Conservation (phyloP, 1,140 invertebrate genomes). For the Sipha flava region DNA sequence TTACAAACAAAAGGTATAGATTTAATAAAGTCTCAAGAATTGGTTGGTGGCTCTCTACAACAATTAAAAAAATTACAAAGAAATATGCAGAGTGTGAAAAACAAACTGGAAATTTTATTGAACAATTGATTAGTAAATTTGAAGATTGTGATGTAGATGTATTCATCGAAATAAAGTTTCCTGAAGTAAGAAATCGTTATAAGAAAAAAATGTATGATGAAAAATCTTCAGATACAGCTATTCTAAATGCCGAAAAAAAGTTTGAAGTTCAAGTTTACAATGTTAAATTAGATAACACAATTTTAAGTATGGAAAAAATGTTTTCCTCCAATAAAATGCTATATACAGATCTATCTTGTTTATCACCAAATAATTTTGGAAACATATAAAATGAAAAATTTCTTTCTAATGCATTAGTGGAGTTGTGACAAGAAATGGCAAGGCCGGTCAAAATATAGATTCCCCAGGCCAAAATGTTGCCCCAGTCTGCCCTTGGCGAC, state of each 20-base stretch:
- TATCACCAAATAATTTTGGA: neutral
- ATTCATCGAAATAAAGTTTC: neutral
- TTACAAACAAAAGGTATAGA: neutral
- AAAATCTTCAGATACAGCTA: neutral
- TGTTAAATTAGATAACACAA: neutral
- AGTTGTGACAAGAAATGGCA: too few relatives aligned
- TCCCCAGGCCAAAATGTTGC: too few relatives aligned
- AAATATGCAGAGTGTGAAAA: too few relatives aligned
- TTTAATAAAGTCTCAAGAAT: slow-evolving; percentile 3
- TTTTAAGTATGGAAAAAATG: neutral
- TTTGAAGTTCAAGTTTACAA: neutral
- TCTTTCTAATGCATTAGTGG: neutral
- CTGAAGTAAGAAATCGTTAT: neutral
- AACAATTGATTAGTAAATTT: too few relatives aligned
- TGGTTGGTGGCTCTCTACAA: neutral
- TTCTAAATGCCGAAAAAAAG: neutral
- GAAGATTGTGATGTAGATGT: neutral
- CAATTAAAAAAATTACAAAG: neutral
- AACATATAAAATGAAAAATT: neutral
- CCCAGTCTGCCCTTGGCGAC: too few relatives aligned
- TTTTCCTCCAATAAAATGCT: neutral
- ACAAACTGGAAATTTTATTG: too few relatives aligned
- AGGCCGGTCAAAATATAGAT: too few relatives aligned
- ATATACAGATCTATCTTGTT: neutral
- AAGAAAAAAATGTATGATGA: neutral